These are phyloP conservation scores for Corythoichthys haematopterus DNA, from an alignment of 2,113 vertebrate species.

Conservation along the genomic window DNA sequence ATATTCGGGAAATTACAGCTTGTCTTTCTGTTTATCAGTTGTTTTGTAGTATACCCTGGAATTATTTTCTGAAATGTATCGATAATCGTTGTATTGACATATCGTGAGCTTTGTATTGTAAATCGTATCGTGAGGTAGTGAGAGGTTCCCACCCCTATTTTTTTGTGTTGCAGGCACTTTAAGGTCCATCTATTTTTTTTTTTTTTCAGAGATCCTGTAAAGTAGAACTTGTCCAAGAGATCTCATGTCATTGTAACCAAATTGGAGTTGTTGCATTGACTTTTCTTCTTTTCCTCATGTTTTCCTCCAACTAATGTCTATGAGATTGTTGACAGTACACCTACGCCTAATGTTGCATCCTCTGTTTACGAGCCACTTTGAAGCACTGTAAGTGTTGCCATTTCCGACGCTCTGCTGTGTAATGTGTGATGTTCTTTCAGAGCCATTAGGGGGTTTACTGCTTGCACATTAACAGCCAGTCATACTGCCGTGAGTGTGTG, in stretches of 20 bases:
- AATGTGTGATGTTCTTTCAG: slow-evolving; percentile 6
- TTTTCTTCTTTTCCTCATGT: background rate
- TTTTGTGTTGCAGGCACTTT: too few relatives aligned
- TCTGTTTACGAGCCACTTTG: background rate
- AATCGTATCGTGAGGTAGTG: too few relatives aligned
- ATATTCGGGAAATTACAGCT: too few relatives aligned
- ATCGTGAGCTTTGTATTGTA: too few relatives aligned
- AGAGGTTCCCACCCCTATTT: too few relatives aligned
- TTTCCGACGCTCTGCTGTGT: background rate
- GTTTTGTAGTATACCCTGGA: too few relatives aligned
- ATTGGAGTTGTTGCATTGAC: background rate
- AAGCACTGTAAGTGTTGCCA: background rate
- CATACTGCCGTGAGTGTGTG: slow-evolving; percentile 20
- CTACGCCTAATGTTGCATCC: background rate
- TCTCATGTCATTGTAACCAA: background rate
- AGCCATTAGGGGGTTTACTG: slow-evolving; percentile 1
- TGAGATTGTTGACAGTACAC: background rate
- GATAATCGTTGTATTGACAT: too few relatives aligned
- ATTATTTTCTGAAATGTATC: too few relatives aligned
- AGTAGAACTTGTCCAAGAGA: too few relatives aligned
- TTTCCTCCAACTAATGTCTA: background rate
- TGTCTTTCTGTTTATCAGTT: too few relatives aligned
- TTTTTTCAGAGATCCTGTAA: too few relatives aligned
- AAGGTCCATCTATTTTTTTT: too few relatives aligned
- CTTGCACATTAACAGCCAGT: slow-evolving; percentile 12